A percentile compares a stretch with the other conserved stretches of the same genome.
Evolutionary conservation across 2,797 vertebrate genomes (phyloP).

Genomic region (Numenius phaeopus): DNA sequence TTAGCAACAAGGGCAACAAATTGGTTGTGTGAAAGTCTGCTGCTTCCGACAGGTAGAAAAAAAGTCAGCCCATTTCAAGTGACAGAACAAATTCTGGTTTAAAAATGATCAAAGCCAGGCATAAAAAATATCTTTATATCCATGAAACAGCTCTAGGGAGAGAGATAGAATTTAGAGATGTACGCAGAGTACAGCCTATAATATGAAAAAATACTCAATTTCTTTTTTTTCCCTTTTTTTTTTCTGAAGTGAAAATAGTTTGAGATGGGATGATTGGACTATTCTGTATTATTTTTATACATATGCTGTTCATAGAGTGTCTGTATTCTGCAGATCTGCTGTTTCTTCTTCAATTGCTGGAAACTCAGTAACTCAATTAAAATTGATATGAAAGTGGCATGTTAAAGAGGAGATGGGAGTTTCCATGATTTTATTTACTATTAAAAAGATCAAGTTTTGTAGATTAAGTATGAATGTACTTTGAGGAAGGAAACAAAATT

Average conservation of each 20-base stretch:
- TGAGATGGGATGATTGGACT: background rate
- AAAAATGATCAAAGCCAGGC: background rate
- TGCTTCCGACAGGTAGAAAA: background rate
- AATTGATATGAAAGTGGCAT: background rate
- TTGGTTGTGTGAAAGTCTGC: background rate
- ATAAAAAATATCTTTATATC: background rate
- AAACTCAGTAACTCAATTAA: background rate
- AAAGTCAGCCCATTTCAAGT: background rate
- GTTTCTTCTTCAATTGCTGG: background rate
- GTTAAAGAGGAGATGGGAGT: background rate
- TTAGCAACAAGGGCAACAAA: conserved; percentile 6
- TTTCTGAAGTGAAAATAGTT: background rate
- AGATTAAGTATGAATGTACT: background rate
- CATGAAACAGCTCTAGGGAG: background rate
- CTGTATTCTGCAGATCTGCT: background rate
- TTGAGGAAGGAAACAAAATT: background rate
- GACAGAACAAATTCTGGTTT: background rate
- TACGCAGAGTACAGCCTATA: background rate
- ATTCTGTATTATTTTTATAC: background rate
- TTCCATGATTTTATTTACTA: background rate
- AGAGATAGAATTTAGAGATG: background rate
- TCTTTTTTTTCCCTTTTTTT: background rate
- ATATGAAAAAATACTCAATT: background rate
- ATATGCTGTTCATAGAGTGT: background rate
- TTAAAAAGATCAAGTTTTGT: background rate